These are phyloP conservation scores for Okamejei kenojei DNA, from an alignment of 2,797 vertebrate species.

Conservation along the genomic window DNA sequence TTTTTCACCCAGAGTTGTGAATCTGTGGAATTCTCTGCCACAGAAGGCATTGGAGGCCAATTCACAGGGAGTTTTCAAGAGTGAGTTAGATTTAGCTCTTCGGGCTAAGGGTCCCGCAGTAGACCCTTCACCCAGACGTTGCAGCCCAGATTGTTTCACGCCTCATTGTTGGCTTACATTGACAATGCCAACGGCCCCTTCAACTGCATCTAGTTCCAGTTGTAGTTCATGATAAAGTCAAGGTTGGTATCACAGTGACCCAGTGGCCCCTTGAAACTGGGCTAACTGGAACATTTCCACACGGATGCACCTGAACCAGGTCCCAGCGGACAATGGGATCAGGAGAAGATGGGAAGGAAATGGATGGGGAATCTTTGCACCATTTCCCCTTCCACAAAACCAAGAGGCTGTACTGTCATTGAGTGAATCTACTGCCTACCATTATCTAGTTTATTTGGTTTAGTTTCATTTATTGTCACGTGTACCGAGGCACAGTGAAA, in stretches of 20 bases:
- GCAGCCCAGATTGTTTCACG: neutral
- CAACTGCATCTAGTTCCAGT: neutral
- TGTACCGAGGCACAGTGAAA: no score
- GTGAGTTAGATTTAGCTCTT: no score
- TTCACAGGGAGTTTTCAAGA: no score
- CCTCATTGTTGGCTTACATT: neutral
- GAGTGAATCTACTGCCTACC: neutral
- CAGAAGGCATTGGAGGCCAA: no score
- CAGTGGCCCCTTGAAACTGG: neutral
- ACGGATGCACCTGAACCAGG: no score
- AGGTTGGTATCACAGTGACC: neutral
- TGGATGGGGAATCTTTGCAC: neutral
- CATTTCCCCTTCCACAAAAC: no score
- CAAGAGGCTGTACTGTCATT: neutral
- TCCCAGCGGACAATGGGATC: neutral
- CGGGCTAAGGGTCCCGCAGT: neutral
- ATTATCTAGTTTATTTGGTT: neutral
- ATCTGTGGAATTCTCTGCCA: no score
- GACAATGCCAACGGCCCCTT: neutral
- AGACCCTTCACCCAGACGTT: neutral
- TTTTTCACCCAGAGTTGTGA: no score
- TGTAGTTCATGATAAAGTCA: neutral
- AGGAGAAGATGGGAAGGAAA: neutral
- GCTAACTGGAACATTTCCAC: no score
- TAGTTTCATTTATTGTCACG: no score